phyloP scores from a whole-genome alignment of 2,113 vertebrate species.

The Diglossa brunneiventris region DNA sequence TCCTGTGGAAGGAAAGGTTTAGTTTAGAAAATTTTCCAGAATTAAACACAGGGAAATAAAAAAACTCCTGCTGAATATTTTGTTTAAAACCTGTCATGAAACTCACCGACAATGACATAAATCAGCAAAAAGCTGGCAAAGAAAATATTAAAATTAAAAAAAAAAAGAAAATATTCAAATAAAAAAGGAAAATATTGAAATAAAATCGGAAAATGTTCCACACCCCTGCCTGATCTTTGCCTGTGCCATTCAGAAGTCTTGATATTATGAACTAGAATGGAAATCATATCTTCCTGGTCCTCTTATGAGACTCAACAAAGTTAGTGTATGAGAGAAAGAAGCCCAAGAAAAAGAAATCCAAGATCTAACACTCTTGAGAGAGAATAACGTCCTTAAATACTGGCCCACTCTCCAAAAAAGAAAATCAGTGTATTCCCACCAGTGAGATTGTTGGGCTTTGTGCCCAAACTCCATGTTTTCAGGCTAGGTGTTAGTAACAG shows the following conservation, averaged over 20 bases:
- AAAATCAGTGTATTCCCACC: neutral
- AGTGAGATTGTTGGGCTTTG: neutral
- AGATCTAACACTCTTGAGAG: neutral
- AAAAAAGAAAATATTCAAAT: neutral
- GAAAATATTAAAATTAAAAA: neutral
- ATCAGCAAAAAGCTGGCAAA: neutral
- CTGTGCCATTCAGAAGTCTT: neutral
- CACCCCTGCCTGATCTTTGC: neutral
- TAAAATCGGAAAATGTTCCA: neutral
- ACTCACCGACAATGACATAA: neutral
- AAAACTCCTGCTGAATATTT: neutral
- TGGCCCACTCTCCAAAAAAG: fast-evolving
- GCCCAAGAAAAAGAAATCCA: neutral
- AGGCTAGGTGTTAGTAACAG: neutral
- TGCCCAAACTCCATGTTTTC: neutral
- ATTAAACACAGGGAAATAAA: neutral
- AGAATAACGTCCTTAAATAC: neutral
- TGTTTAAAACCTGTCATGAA: neutral
- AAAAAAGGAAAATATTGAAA: neutral
- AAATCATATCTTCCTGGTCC: neutral
- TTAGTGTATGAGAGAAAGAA: neutral
- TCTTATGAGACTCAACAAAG: neutral
- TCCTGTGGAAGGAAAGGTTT: neutral
- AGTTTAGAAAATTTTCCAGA: neutral
- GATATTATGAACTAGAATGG: neutral